These are phyloP conservation scores for Nettapus auritus DNA, from an alignment of 2,113 vertebrate species.

Conservation along the genomic window DNA sequence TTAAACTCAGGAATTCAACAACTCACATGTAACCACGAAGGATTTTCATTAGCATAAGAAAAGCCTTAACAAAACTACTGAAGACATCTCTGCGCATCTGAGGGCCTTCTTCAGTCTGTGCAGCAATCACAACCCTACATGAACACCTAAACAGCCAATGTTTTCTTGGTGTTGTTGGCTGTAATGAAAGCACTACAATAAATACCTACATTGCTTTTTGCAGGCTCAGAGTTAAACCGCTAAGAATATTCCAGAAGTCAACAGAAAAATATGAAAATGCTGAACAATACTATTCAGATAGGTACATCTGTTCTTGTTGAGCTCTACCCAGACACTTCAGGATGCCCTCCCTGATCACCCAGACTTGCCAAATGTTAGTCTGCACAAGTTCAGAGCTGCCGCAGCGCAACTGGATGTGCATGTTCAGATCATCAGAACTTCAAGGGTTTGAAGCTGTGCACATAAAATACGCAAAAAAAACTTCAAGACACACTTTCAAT, in stretches of 20 bases:
- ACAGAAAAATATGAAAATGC: background rate
- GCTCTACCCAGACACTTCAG: background rate
- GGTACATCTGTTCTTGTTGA: background rate
- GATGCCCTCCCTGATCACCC: background rate
- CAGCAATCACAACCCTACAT: background rate
- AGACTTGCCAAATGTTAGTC: background rate
- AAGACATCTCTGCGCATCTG: background rate
- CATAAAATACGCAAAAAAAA: background rate
- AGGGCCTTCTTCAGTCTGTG: background rate
- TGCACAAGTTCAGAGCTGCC: background rate
- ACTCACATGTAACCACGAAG: background rate
- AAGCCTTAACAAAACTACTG: background rate
- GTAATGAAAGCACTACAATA: background rate
- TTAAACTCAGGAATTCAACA: background rate
- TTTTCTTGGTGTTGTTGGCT: background rate
- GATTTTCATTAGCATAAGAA: background rate
- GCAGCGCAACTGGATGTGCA: background rate
- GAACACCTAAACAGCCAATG: background rate
- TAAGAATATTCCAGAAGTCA: background rate
- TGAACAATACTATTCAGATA: background rate
- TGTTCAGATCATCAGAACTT: background rate
- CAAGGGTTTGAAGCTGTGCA: background rate
- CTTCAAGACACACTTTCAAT: accelerated
- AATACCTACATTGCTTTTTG: background rate
- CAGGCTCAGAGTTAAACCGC: background rate